phyloP scores from a whole-genome alignment of 30 jellyfish, hydroid and myxozoan genomes.

The Rhopilema esculentum region DNA sequence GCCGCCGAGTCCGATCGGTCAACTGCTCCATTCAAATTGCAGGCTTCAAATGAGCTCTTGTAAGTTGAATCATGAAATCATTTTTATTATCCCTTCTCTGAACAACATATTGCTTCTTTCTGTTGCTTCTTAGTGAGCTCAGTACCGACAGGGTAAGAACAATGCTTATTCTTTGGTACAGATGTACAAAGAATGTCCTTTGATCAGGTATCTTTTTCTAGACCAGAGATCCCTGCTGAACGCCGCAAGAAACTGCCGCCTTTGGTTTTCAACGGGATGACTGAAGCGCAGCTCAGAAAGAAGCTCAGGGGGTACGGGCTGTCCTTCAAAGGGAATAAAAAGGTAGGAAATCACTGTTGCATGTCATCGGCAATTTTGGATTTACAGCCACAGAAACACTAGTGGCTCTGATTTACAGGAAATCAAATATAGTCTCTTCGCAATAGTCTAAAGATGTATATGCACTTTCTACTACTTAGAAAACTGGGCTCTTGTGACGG shows the following conservation, averaged over 20 bases:
- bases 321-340: conserved; percentile 72
- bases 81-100: too few relatives aligned
- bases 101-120: too few relatives aligned
- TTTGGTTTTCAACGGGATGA: conserved; percentile 50
- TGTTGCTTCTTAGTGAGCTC: too few relatives aligned
- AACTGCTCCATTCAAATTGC: background rate
- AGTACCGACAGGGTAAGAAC: too few relatives aligned
- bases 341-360: conserved; percentile 36
- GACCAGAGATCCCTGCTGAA: conserved; percentile 14
- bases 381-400: background rate
- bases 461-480: too few relatives aligned
- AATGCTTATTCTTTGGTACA: too few relatives aligned
- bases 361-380: background rate
- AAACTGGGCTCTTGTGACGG: too few relatives aligned
- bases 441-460: too few relatives aligned
- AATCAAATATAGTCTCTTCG: too few relatives aligned
- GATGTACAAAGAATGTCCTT: too few relatives aligned
- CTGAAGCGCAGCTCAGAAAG: conserved; percentile 65
- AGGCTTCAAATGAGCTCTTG: conserved; percentile 64
- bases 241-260: conserved; percentile 60
- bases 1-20: too few relatives aligned
- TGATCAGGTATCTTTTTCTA: background rate
- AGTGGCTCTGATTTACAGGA: too few relatives aligned
- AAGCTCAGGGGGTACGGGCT: conserved; percentile 65
- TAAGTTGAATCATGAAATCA: conserved; percentile 15